Conservation (phyloP, 53 echinoderm and acorn worm species). For the Luidia sarsii region DNA sequence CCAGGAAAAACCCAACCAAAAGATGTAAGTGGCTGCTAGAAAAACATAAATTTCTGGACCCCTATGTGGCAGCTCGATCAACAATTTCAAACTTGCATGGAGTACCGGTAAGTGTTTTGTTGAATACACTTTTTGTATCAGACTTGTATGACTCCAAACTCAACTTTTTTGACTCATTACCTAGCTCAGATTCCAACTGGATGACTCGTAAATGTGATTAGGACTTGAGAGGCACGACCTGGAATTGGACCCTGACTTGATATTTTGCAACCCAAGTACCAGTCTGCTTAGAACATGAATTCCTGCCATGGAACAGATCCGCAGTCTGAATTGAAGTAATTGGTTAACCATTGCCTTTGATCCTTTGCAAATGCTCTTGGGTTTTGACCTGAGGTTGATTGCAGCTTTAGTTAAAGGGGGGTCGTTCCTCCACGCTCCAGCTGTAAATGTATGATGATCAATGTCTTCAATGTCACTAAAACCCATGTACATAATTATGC, state of each 20-base stretch:
- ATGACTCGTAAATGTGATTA: too few relatives aligned
- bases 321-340: slow-evolving; percentile 10
- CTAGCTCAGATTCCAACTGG: too few relatives aligned
- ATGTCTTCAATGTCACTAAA: not conserved
- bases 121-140: not conserved
- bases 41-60: not conserved
- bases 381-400: not conserved
- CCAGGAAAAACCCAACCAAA: slow-evolving; percentile 17
- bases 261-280: not conserved
- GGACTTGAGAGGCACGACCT: not conserved
- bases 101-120: not conserved
- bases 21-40: not conserved
- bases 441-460: too few relatives aligned
- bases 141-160: not conserved
- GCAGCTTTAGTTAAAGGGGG: not conserved
- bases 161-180: not conserved
- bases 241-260: not conserved
- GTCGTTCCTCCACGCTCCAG: not conserved
- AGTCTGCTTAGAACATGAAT: not conserved
- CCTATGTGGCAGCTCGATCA: not conserved
- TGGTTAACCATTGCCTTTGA: not conserved
- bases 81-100: not conserved
- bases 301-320: slow-evolving; percentile 54
- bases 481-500: not conserved
- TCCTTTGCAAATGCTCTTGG: not conserved